Percentiles rank a stretch among this genome's conserved stretches.
Evolutionary conservation across 1,140 invertebrate genomes (phyloP).

Genomic region (Pogonus chalceus): DNA sequence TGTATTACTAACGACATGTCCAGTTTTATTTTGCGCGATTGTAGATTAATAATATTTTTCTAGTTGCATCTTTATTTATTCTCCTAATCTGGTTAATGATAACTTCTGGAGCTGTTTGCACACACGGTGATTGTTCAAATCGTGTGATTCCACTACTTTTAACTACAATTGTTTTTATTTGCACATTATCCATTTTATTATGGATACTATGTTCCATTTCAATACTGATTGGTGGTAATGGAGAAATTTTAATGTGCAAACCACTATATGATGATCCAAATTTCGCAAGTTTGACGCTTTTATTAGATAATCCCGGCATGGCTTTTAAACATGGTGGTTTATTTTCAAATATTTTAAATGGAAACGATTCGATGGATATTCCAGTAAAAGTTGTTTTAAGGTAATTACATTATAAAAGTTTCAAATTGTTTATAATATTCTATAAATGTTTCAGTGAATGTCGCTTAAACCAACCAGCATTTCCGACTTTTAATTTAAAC

Average conservation of each 20-base stretch:
- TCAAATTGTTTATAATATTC: constrained; percentile 14
- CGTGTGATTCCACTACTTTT: constrained; percentile 45
- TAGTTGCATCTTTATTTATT: constrained; percentile 36
- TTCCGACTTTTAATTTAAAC: constrained; percentile 58
- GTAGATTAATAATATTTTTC: constrained; percentile 8
- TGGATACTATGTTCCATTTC: constrained; percentile 38
- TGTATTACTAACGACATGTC: neutral
- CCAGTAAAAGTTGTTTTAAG: constrained; percentile 27
- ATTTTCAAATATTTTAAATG: constrained; percentile 39
- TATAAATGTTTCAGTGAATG: constrained; percentile 46
- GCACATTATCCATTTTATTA: constrained; percentile 35
- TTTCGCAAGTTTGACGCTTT: constrained; percentile 44
- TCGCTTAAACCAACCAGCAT: constrained; percentile 54
- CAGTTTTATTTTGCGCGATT: neutral
- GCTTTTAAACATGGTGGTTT: constrained; percentile 44
- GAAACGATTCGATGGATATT: constrained; percentile 27
- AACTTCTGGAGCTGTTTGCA: constrained; percentile 40
- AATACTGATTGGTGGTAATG: constrained; percentile 41
- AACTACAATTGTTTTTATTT: constrained; percentile 37
- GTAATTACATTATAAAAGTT: too few relatives aligned
- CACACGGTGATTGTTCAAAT: constrained; percentile 41
- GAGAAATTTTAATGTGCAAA: constrained; percentile 50
- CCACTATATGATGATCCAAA: constrained; percentile 48
- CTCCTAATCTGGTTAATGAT: constrained; percentile 39
- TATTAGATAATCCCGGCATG: constrained; percentile 50